These are phyloP conservation scores for Eolophus roseicapilla DNA, from an alignment of 2,113 vertebrate species.

Conservation along the genomic window DNA sequence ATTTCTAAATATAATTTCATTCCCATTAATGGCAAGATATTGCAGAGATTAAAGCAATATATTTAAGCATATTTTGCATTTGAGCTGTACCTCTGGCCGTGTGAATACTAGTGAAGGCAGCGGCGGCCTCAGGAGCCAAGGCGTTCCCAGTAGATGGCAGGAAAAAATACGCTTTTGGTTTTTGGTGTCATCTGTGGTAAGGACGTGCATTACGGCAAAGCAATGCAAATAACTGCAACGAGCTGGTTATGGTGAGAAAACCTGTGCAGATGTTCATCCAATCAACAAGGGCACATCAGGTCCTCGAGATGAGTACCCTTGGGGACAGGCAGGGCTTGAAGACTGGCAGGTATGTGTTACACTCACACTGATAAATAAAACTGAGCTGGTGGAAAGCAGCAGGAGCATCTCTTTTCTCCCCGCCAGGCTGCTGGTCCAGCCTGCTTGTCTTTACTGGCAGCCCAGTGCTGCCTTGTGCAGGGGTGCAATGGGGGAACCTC, in stretches of 20 bases:
- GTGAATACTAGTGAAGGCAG: background rate
- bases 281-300: background rate
- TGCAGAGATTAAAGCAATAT: background rate
- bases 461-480: background rate
- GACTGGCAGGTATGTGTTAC: background rate
- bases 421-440: background rate
- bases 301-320: background rate
- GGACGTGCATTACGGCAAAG: background rate
- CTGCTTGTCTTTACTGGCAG: background rate
- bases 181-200: background rate
- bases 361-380: accelerated
- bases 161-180: background rate
- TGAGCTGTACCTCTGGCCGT: background rate
- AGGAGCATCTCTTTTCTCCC: background rate
- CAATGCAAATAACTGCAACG: background rate
- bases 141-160: background rate
- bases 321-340: background rate
- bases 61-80: background rate
- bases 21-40: background rate
- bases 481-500: background rate
- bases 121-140: background rate
- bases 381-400: background rate
- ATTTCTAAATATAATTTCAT: background rate
- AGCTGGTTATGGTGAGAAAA: background rate
- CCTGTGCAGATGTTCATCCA: background rate